Base-by-base conservation (phyloP, 2,888 invertebrate species). In the Melieria picta region DNA sequence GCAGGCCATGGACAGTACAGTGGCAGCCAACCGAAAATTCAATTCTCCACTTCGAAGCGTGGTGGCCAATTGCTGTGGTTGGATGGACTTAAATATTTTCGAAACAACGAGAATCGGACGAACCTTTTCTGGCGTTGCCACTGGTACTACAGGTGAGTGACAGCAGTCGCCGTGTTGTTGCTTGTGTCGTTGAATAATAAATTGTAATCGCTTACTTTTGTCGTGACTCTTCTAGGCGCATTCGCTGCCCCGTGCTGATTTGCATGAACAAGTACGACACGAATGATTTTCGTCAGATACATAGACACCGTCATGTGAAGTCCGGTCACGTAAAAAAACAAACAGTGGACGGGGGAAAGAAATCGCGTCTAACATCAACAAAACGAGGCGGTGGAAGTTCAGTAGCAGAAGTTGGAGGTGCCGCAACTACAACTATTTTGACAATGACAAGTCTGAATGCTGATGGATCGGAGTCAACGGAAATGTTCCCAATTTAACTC, bases 91-190 rank as follows among this genome's bases (percentile, higher is more conserved):
- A 86, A 86, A 74, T 87, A 83, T 76, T 86, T 87, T 78, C 82
- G 87, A 3, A 87, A 87, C 71, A 86, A 86, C 72, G 86, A 85
- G 75, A 86, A 86, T 77, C 83, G 86, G 7, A 85, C 84, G 6
- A 86, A 86, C 76, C 77, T 83, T 56, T 86, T 85, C 68, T 86
- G 86, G 86, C 82, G 86, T 57, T 86, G 86, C 48, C 86, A 86
- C 72, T 85, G 86, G 83, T 86, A 86, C 72, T 86, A 86, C 75
- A 69, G 70, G 62, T 62, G 47, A 69, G 50, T 58, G 42, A 43
- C 10, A 7, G n/a, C 10, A 11, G 5, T 11, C 30, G 7, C 7
- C 50, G n/a, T 11, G 45, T 43, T 11, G 13, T 9, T 13, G 6
- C 3, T 1, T 45, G 7, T 45, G 52, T 65, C 11, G 5, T 55